Percentiles rank a stretch among this genome's conserved stretches.
Evolutionary conservation across 2,888 invertebrate genomes (phyloP).

Genomic region (Oasisia sp.): DNA sequence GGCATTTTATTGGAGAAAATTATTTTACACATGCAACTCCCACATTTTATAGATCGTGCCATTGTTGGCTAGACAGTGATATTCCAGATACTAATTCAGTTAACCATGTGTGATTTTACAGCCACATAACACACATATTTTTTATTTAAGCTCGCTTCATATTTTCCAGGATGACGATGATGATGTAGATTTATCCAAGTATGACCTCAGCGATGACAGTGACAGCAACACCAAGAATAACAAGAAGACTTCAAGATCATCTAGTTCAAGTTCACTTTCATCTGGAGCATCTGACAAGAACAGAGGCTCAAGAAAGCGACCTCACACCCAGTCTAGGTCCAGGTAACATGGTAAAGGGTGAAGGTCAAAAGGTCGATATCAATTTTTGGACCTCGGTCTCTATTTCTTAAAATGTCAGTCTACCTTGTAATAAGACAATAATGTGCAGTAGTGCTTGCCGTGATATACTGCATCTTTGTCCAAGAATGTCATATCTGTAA

Average conservation of each 20-base stretch:
- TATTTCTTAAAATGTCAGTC: not conserved
- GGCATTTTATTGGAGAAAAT: not conserved
- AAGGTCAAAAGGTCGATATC: constrained; percentile 27
- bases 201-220: constrained; percentile 83
- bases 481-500: not conserved
- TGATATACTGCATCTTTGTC: not conserved
- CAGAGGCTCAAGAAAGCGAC: constrained; percentile 4
- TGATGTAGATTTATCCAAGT: constrained; percentile 77
- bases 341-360: constrained; percentile 48
- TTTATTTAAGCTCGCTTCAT: not conserved
- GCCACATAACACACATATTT: not conserved
- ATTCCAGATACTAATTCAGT: too few species aligned
- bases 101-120: too few species aligned
- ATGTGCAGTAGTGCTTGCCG: not conserved
- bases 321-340: constrained; percentile 28
- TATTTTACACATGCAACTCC: not conserved
- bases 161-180: constrained; percentile 43
- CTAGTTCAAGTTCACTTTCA: constrained; percentile 39
- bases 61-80: not conserved
- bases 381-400: not conserved
- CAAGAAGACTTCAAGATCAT: constrained; percentile 39
- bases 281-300: constrained; percentile 29
- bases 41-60: not conserved
- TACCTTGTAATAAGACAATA: not conserved
- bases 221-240: constrained; percentile 48